Conservation (phyloP, 2,113 vertebrate species). For the Arenaria interpres region DNA sequence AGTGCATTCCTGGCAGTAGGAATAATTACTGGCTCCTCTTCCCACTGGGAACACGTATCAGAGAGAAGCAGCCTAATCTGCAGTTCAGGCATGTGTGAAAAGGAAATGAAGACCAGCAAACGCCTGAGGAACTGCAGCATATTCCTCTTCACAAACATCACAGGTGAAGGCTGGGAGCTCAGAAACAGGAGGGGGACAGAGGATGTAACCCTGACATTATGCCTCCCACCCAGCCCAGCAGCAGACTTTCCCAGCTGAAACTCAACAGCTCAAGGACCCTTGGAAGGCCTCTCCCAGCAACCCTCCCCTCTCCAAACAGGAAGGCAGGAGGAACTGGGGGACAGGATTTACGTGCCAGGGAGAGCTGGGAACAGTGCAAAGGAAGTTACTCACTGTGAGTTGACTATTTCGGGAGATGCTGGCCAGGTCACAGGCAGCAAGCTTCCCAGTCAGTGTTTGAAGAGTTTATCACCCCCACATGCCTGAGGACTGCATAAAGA, state of each 20-base stretch:
- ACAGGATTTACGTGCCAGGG: constrained; percentile 72
- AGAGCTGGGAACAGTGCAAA: constrained; percentile 62
- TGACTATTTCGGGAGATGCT: constrained; percentile 67
- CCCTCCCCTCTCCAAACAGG: constrained; percentile 61
- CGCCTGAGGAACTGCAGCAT: neutral
- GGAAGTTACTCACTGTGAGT: constrained; percentile 59
- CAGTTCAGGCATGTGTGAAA: neutral
- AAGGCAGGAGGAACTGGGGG: constrained; percentile 61
- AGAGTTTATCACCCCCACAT: constrained; percentile 29
- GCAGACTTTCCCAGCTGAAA: constrained; percentile 55
- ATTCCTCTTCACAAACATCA: neutral
- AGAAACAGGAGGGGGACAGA: neutral
- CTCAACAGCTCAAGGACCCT: constrained; percentile 47
- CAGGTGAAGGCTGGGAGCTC: constrained; percentile 51
- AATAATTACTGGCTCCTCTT: neutral
- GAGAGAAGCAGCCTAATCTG: neutral
- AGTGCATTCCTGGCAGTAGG: neutral
- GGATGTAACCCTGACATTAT: constrained; percentile 55
- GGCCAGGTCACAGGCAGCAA: constrained; percentile 58
- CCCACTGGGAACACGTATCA: neutral
- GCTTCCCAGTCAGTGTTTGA: constrained; percentile 15
- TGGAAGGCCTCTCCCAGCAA: constrained; percentile 51
- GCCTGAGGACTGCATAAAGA: neutral
- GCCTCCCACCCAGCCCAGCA: constrained; percentile 20
- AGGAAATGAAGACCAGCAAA: constrained; percentile 32